Evolutionary conservation across 1,140 invertebrate genomes (phyloP), one percentile per base, ranked within the genome.

Genomic region (Bombus sylvicola): DNA sequence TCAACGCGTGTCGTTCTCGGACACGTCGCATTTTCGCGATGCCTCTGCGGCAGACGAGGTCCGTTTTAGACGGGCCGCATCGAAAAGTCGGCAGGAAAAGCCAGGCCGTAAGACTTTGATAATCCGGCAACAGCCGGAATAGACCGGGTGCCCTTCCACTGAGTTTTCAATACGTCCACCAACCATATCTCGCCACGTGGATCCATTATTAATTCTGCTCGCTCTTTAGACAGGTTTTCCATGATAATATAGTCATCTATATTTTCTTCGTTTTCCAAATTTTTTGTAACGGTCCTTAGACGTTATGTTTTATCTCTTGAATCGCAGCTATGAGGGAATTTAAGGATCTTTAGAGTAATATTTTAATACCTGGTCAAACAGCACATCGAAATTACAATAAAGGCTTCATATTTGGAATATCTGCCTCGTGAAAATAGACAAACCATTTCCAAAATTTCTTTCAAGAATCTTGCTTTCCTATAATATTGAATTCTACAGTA

Each of bases 1-100:
- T 88, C 69, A 68, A 68, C 73, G 75, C 75, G 74, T 73, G 77
- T 66, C 71, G 81, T 71, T 81, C 64, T 68, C 69, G 77, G 53
- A 66, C 71, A 59, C 57, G 28, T 80, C 86, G 76, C 90, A 87
- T 89, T 92, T 91, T 89, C 88, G 87, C 74, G 64, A 82, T 77
- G 81, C 75, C 69, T 81, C 68, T 47, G 57, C 37, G n/a, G 25
- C 53, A 43, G 75, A 75, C 84, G 75, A 37, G 28, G 34, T 77
- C 85, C 57, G 66, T 87, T 87, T 85, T 87, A 78, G 74, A 62
- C 66, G 73, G 69, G 9, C 62, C 41, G 34, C 68, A 31, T n/a
- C 22, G 80, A 83, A 78, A 76, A 86, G 34, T 77, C n/a, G 6
- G 41, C 18, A 25, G 39, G 53, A 39, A 66, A 41, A 83, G 57